phyloP scores from a whole-genome alignment of 2,113 vertebrate genomes.

The Crotalus helleri region DNA sequence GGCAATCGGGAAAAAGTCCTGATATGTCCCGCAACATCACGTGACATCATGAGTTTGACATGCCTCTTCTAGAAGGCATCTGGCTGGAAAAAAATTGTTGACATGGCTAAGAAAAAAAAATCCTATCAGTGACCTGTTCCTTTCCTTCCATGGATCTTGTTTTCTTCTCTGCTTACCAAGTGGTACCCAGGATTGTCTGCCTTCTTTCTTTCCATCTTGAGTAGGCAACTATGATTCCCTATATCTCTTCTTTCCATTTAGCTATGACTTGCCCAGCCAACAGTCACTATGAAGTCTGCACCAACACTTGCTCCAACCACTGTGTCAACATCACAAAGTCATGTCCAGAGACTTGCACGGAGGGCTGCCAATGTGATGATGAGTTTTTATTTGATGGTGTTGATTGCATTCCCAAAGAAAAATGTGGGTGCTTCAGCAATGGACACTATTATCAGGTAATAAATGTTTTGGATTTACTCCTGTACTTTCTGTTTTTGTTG shows the following conservation, averaged over 20 bases:
- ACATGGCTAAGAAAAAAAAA: background rate
- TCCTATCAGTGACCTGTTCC: background rate
- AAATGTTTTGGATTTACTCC: background rate
- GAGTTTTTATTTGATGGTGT: conserved; percentile 71
- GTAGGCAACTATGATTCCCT: background rate
- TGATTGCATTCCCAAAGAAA: conserved; percentile 61
- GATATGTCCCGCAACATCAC: accelerated
- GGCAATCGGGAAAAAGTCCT: no score
- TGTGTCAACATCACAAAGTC: conserved; percentile 61
- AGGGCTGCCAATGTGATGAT: conserved; percentile 75
- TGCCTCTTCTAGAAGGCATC: background rate
- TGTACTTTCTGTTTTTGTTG: background rate
- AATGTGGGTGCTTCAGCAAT: conserved; percentile 75
- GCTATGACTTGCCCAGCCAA: conserved; percentile 63
- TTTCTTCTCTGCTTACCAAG: background rate
- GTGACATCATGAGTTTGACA: no score
- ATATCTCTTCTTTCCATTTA: no score
- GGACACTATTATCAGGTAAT: conserved; percentile 64
- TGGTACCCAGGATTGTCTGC: background rate
- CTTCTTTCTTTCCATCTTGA: background rate
- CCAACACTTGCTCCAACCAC: conserved; percentile 59
- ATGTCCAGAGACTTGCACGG: conserved; percentile 62
- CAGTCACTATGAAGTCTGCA: conserved; percentile 76
- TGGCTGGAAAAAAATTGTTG: background rate
- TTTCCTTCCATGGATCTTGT: background rate